Evolutionary conservation across 2,888 invertebrate species (phyloP), one percentile per base, ranked within the genome.

Genomic region (Capitulum mitella): DNA sequence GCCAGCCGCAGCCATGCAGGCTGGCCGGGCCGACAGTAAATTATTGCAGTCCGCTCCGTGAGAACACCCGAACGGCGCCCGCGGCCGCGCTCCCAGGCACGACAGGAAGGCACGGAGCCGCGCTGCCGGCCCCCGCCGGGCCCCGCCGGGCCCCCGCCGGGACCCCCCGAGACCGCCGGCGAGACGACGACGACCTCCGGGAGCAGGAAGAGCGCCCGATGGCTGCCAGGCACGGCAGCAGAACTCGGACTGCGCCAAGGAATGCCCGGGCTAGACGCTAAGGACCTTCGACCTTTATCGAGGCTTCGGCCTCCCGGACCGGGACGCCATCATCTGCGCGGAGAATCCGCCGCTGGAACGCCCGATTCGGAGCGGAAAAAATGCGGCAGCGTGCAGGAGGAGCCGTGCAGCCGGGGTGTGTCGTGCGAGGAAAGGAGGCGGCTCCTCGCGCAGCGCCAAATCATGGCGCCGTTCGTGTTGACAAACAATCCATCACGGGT

Each of bases 31-130:
- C 32, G 34, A 64, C 29, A 16, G 51, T 34, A 34, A 64, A 34
- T 64, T 64, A 64, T 64, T 64, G 64, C 64, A 64, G 64, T 19
- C 34, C 64, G 14, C 34, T 34, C 64, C 64, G 64, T 64, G 64
- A 64, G 64, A 64, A 64, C 64, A 19, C 64, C 51, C 16, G 34
- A 64, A 34, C 64, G 34, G 3, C 64, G 64, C 34, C 34, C 19
- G 34, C 16, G 34, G 64, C 32, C 64, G 64, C 64, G 64, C 32
- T 26, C 34, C 14, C 34, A 14, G 64, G 34, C 64, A 29, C n/a
- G 61, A 34, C 61, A 29, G 19, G 43, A 3, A 32, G 32, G 61
- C 61, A n/a, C n/a, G 29, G n/a, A 29, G n/a, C n/a, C n/a, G 58
- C 29, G 6, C 22, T 6, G 22, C n/a, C 8, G 58, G 29, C 58